Conservation (phyloP, 2,888 invertebrate species). For the Nezara viridula region DNA sequence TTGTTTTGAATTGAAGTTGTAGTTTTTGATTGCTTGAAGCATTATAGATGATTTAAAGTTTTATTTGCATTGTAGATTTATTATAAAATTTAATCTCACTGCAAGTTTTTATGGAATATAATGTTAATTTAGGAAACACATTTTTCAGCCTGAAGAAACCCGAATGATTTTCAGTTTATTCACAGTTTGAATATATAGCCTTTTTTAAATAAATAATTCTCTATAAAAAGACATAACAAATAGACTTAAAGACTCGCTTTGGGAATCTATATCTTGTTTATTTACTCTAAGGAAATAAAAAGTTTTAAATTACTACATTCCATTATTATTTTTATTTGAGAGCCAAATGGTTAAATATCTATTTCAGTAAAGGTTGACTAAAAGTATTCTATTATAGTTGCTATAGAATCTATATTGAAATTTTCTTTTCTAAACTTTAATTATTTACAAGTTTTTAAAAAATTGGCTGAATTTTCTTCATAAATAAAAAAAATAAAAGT, state of each 20-base stretch:
- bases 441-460: too few species aligned
- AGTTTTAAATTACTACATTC: not conserved
- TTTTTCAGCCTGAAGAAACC: not conserved
- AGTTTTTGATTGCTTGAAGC: not conserved
- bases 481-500: too few species aligned
- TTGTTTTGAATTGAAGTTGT: not conserved
- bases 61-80: not conserved
- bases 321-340: not conserved
- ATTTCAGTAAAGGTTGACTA: not conserved
- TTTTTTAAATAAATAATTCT: not conserved
- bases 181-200: not conserved
- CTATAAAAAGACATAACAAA: not conserved
- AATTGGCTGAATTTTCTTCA: too few species aligned
- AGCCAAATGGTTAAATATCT: not conserved
- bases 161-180: not conserved
- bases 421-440: too few species aligned
- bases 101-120: not conserved
- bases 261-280: not conserved
- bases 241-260: not conserved
- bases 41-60: not conserved
- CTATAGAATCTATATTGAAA: too few species aligned
- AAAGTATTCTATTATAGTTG: not conserved
- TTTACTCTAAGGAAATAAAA: not conserved
- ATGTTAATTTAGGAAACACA: not conserved
- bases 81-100: not conserved